Base-by-base conservation (phyloP, 2,888 invertebrate genomes). In the Stictocephala bisonia region DNA sequence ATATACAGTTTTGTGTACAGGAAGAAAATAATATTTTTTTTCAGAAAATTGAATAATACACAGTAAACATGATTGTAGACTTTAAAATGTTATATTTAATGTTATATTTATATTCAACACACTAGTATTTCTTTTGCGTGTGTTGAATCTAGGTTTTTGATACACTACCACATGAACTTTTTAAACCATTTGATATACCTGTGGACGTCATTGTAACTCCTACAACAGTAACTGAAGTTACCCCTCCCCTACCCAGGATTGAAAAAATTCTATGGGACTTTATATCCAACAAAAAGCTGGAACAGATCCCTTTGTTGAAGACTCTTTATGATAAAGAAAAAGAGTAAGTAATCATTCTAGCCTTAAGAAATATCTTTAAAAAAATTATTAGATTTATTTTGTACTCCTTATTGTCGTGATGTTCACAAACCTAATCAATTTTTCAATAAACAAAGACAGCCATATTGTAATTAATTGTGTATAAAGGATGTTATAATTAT, bases 201-300 rank as follows among this genome's bases (percentile, higher is more conserved):
- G 91, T 95, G 66, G 95, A 96, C 83, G 88, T 93, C 79, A 95
- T 96, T 81, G 87, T 95, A 78, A 95, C 95, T 7, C 95, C 95
- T 29, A 93, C 92, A 11, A 89, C 92, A 85, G 90, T 93, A 77
- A 90, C 92, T 79, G 83, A 87, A 77, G 88, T 91, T 70, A 83
- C 85, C 67, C 86, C 87, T 67, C 86, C 85, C 75, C 83, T 88
- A 77, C 85, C 87, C 35, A 89, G 91, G 78, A 94, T 95, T 1
- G 82, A 83, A 40, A 92, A 92, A n/a, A 89, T 95, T 41, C 87
- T 91, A 81, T 95, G 95, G 95, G 89, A 91, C 78, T 83, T 93
- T 76, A 85, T 95, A 69, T 92, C 92, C 29, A 87, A 89, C 79
- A 88, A 92, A 66, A 90, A 91, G 75, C 83, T 95, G 22, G 88